Evolutionary conservation across 2,113 vertebrate genomes (phyloP).

Genomic region (Rhabdornis inornatus): DNA sequence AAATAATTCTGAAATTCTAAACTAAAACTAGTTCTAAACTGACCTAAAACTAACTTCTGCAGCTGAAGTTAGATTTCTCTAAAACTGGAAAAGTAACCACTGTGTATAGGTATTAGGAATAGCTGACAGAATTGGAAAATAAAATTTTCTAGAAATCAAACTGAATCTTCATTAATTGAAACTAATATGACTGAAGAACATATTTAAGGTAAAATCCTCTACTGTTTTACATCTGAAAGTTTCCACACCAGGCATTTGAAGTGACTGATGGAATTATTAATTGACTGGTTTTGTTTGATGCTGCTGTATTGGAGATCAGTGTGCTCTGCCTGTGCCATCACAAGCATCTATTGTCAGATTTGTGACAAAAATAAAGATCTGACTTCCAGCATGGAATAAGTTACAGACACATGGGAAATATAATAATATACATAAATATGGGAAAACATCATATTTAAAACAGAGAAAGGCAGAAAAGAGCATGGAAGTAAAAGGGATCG

Average conservation of each 20-base stretch:
- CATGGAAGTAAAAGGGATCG: neutral
- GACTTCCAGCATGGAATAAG: neutral
- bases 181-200: neutral
- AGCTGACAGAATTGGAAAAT: neutral
- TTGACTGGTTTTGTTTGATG: neutral
- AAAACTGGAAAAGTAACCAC: neutral
- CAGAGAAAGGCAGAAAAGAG: neutral
- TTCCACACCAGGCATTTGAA: neutral
- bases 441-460: neutral
- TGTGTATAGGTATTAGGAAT: neutral
- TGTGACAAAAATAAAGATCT: neutral
- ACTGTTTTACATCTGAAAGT: neutral
- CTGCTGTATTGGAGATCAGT: neutral
- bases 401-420: neutral
- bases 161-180: neutral
- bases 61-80: neutral
- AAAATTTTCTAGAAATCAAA: neutral
- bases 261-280: neutral
- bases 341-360: neutral
- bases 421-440: neutral
- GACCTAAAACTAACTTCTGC: neutral
- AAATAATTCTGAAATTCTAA: neutral
- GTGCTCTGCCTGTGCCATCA: neutral
- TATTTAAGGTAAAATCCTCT: neutral
- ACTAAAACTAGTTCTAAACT: neutral